Base-by-base conservation (phyloP, 2,888 invertebrate genomes). In the Synergus itoensis region DNA sequence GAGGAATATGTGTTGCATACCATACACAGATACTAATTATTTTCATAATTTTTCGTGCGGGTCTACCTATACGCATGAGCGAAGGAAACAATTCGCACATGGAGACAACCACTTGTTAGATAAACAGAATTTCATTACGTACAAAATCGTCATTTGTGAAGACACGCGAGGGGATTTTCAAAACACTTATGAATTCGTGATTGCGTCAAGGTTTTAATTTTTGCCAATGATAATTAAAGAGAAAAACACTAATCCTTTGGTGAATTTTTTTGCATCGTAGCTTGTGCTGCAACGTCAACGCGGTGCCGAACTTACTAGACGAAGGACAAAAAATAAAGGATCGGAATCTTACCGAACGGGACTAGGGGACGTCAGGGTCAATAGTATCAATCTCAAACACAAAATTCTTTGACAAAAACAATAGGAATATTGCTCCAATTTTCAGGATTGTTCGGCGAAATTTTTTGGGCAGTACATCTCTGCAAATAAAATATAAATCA, bases 51-150 rank as follows among this genome's bases (percentile, higher is more conserved):
- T 63, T 57, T 8, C 1, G 57, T 18, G 57, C 16, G 16, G 40
- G 1, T 64, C 11, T 65, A 65, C 18, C 11, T 7, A 12, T 36
- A 41, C 65, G 21, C 28, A 48, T 16, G 69, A 45, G 16, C 16
- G 18, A 43, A 53, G 11, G 12, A 60, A 4, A 60, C 21, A 18
- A 60, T 45, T 76, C 76, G 18, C 40, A 76, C n/a, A 82, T 80
- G 85, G 88, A 28, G 28, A 28, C 28, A 89, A 90, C 90, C 90
- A 90, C 90, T 90, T 90, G 90, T 90, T 76, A 80, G 79, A 79
- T 36, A 64, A 76, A 78, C 83, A 79, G 79, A 62, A 73, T 78
- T 78, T 18, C 9, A 36, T 36, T 36, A 60, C n/a, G 45, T 43
- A 41, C 43, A 21, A 77, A 78, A n/a, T 36, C 12, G 18, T 45